Evolutionary conservation across 2,888 invertebrate species (phyloP).

Genomic region (Bibio marci): DNA sequence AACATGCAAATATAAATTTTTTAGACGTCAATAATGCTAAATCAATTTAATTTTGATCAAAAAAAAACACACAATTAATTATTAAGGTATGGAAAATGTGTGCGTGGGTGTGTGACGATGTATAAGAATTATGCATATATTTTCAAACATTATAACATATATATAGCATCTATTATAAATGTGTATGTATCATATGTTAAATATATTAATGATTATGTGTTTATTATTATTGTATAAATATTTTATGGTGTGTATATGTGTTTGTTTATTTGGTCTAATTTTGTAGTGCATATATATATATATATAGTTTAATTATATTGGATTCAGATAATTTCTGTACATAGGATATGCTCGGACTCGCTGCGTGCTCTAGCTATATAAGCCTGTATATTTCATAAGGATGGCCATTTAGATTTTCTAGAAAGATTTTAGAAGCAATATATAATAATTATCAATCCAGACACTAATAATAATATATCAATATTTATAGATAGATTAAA

Average conservation of each 20-base stretch:
- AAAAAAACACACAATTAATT: too few relatives aligned
- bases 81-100: too few relatives aligned
- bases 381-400: conserved; percentile 14
- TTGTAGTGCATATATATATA: not conserved
- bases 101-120: too few relatives aligned
- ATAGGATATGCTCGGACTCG: conserved; percentile 11
- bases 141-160: too few relatives aligned
- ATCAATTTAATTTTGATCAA: too few relatives aligned
- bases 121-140: too few relatives aligned
- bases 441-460: not conserved
- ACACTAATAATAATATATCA: not conserved
- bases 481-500: not conserved
- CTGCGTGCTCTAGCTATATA: conserved; percentile 12
- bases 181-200: too few relatives aligned
- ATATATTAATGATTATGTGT: too few relatives aligned
- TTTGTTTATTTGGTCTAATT: not conserved
- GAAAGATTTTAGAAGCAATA: conserved; percentile 7
- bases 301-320: not conserved
- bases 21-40: too few relatives aligned
- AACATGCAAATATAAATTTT: too few relatives aligned
- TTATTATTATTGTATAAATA: too few relatives aligned
- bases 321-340: conserved; percentile 6
- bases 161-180: too few relatives aligned
- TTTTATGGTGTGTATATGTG: not conserved
- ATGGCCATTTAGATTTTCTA: conserved; percentile 14